These are phyloP conservation scores for Notodonta ziczac DNA, from an alignment of 2,888 invertebrate genomes.

Conservation along the genomic window DNA sequence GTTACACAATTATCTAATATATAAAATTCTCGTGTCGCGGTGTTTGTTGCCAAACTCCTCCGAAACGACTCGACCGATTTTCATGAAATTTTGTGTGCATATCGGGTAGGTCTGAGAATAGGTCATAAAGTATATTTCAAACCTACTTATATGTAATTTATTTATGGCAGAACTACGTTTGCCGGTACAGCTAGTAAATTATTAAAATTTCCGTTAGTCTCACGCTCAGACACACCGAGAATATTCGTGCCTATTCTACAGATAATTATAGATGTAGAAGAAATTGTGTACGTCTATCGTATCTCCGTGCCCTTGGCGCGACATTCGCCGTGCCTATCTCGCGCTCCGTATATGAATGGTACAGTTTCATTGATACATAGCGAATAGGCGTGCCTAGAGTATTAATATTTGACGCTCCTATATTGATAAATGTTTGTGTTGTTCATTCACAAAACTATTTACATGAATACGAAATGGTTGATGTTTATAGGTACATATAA, in stretches of 20 bases:
- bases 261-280: conserved; percentile 44
- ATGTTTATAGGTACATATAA: too few relatives aligned
- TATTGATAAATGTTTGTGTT: conserved; percentile 26
- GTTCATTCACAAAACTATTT: conserved; percentile 18
- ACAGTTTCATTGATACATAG: conserved; percentile 61
- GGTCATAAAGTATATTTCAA: too few relatives aligned
- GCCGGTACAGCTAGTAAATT: too few relatives aligned
- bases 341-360: conserved; percentile 69
- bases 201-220: not conserved
- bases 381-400: conserved; percentile 58
- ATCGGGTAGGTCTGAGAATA: too few relatives aligned
- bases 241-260: conserved; percentile 29
- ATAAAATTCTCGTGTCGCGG: too few relatives aligned
- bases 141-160: too few relatives aligned
- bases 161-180: too few relatives aligned
- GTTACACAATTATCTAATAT: too few relatives aligned
- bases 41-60: too few relatives aligned
- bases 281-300: conserved; percentile 48
- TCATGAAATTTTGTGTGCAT: too few relatives aligned
- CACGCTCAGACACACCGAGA: conserved; percentile 2
- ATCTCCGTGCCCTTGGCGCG: conserved; percentile 57
- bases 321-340: conserved; percentile 60
- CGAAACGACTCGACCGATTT: too few relatives aligned
- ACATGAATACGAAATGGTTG: conserved; percentile 12
- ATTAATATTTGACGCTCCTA: conserved; percentile 34